These are phyloP conservation scores for Collichthys lucidus DNA, from an alignment of 2,113 vertebrate species.

Conservation along the genomic window DNA sequence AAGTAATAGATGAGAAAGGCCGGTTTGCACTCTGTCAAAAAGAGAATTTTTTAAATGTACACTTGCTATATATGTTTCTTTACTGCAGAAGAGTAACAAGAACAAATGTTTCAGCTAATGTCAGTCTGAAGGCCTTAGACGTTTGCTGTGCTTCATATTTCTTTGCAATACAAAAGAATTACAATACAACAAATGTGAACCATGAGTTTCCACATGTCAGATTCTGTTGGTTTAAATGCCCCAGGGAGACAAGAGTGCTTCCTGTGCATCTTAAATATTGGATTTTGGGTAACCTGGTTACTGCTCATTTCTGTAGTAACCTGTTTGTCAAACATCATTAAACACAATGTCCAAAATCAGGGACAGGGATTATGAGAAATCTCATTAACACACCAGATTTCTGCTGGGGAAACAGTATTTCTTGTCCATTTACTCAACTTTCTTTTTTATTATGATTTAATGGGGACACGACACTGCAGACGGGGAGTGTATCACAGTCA, in stretches of 20 bases:
- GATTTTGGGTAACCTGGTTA: neutral
- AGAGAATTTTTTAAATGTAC: neutral
- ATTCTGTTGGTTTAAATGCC: neutral
- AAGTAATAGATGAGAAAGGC: slow-evolving; percentile 12
- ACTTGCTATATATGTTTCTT: too few relatives aligned
- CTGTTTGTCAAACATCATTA: neutral
- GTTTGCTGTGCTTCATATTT: neutral
- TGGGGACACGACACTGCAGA: neutral
- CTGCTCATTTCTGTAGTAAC: neutral
- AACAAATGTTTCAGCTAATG: neutral
- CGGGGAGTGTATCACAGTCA: neutral
- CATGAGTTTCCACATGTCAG: neutral
- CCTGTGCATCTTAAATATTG: neutral
- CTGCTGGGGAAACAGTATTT: neutral
- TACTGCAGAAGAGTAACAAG: neutral
- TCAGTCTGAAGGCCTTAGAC: neutral
- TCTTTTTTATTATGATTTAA: neutral
- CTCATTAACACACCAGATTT: neutral
- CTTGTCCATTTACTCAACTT: slow-evolving; percentile 1
- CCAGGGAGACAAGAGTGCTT: neutral
- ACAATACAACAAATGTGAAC: neutral
- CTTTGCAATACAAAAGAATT: neutral
- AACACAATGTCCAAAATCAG: neutral
- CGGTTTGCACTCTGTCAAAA: neutral
- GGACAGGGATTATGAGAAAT: neutral